These are phyloP conservation scores for Spinus olivaceus DNA, from an alignment of 2,797 vertebrate genomes.

Conservation along the genomic window DNA sequence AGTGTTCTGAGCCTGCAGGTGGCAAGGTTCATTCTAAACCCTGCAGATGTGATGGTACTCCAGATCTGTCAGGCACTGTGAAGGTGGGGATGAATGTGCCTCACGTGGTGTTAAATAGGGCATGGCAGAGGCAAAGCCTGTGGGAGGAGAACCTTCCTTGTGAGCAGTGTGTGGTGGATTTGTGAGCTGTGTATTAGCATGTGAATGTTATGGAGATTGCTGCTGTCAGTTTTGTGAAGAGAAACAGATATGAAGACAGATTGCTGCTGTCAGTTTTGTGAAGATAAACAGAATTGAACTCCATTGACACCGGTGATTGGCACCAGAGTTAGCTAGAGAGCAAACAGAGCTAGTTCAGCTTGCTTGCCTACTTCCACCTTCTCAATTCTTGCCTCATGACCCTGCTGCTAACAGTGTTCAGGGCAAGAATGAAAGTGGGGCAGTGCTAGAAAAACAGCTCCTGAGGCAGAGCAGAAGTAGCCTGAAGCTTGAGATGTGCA, in stretches of 20 bases:
- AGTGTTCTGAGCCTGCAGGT: background rate
- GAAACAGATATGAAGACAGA: background rate
- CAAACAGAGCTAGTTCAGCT: background rate
- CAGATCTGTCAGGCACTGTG: background rate
- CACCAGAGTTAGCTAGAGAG: background rate
- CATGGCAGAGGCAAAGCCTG: background rate
- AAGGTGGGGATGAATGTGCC: background rate
- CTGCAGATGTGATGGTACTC: accelerated
- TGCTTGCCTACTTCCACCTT: background rate
- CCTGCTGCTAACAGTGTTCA: background rate
- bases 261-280: background rate
- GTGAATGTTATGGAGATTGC: background rate
- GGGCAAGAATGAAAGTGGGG: background rate
- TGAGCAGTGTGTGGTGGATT: background rate
- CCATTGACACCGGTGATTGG: background rate
- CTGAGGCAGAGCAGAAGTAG: background rate
- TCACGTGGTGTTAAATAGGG: background rate
- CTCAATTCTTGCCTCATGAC: background rate
- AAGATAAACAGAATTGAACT: background rate
- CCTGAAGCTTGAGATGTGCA: background rate
- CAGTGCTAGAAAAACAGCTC: background rate
- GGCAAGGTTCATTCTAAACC: background rate
- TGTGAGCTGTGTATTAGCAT: background rate
- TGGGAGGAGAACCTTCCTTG: background rate
- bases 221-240: background rate